Evolutionary conservation across 2,888 invertebrate genomes (phyloP), one percentile per base, ranked within the genome.

Genomic region (Euspilapteryx auroguttella): DNA sequence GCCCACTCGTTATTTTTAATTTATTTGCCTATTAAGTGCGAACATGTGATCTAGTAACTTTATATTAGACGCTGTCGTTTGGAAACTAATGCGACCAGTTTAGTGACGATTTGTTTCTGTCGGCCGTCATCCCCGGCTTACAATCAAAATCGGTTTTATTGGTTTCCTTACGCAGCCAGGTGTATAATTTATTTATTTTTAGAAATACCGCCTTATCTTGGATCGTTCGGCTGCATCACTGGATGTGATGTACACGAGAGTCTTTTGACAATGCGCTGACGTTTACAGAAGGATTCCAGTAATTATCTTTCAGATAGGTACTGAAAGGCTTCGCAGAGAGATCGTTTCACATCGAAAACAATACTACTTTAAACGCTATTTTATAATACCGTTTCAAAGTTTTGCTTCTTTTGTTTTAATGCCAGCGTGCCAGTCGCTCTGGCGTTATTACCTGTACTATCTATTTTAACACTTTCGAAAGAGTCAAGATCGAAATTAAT

Each of bases 11-110:
- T 53, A 47, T 47, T 52, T 17, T 61, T 69, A 62, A 71, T 69
- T 73, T 71, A 73, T 71, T 68, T 62, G 64, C 56, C 63, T 62
- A 58, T 69, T 71, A 64, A 68, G 63, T 65, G 66, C 61, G 58
- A 66, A 69, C 66, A 64, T 68, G 68, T 71, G 66, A 71, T 71
- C 65, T 66, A 65, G 63, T 59, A 54, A 61, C 48, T 55, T 63
- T 56, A 52, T 56, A 57, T 54, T 59, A 49, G 50, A 68, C 68
- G 45, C 68, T 58, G 68, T 55, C 62, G 65, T 61, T 53, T 31
- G 71, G 64, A 69, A 58, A 66, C 63, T 62, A 62, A 73, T 71
- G 63, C 68, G 57, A 56, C 65, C 64, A 69, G 66, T 69, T 68
- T 57, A 49, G 42, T 47, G 47, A 45, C 59, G 42, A 65, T 64